phyloP scores from a whole-genome alignment of 2,797 vertebrate species.

The Schizothorax lantsangensis region DNA sequence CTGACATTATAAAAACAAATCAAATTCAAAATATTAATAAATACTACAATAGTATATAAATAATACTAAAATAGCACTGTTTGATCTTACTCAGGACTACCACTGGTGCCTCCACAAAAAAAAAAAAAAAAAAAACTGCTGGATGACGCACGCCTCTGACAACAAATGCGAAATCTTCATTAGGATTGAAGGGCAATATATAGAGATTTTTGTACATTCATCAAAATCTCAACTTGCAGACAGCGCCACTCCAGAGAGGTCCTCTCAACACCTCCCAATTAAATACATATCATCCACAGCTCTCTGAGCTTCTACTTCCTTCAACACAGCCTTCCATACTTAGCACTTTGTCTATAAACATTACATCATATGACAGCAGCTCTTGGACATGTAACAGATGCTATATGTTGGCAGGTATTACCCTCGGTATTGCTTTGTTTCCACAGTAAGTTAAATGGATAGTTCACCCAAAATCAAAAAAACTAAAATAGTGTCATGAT shows the following conservation, averaged over 20 bases:
- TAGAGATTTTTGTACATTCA: slow-evolving; percentile 37
- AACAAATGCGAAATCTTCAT: slow-evolving; percentile 40
- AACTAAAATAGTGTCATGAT: not conserved
- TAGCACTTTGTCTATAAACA: slow-evolving; percentile 42
- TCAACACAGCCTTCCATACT: slow-evolving; percentile 39
- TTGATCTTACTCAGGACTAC: not conserved
- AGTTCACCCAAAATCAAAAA: not conserved
- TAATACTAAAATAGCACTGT: not conserved
- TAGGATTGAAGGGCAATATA: slow-evolving; percentile 45
- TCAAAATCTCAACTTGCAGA: slow-evolving; percentile 53
- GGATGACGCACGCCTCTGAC: not conserved
- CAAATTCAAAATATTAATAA: not conserved
- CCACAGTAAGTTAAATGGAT: not conserved
- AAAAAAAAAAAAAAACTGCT: not conserved
- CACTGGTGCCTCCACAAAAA: not conserved
- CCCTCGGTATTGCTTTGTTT: slow-evolving; percentile 41
- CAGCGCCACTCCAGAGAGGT: slow-evolving; percentile 35
- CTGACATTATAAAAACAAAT: not conserved
- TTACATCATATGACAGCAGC: slow-evolving; percentile 45
- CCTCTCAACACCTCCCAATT: slow-evolving; percentile 53
- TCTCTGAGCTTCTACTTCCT: slow-evolving; percentile 48
- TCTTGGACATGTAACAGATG: slow-evolving; percentile 55
- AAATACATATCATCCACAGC: slow-evolving; percentile 55
- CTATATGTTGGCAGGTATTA: slow-evolving; percentile 36
- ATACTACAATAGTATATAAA: not conserved